phyloP scores from a whole-genome alignment of 2,797 vertebrate species.

The Champsocephalus esox region DNA sequence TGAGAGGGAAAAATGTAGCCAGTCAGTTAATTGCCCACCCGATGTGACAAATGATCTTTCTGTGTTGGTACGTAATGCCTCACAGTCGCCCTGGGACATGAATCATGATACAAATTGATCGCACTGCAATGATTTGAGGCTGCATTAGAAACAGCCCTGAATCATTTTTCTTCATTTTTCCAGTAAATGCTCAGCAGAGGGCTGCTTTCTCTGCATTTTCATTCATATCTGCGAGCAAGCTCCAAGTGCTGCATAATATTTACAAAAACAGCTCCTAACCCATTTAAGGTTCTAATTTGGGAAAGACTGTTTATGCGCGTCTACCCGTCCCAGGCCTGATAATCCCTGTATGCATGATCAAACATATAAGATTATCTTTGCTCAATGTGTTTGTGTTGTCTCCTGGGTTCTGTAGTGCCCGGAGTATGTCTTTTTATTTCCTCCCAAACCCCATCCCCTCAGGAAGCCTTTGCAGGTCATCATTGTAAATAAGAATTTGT shows the following conservation, averaged over 20 bases:
- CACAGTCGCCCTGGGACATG: slow-evolving; percentile 30
- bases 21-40: slow-evolving; percentile 41
- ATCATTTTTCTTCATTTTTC: slow-evolving; percentile 48
- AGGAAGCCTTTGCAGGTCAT: too few species aligned
- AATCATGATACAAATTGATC: slow-evolving; percentile 48
- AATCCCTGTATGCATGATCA: slow-evolving; percentile 65
- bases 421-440: too few species aligned
- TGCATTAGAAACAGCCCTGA: slow-evolving; percentile 33
- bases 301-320: slow-evolving; percentile 55
- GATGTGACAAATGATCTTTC: slow-evolving; percentile 44
- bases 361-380: not conserved
- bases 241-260: slow-evolving; percentile 47
- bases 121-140: slow-evolving; percentile 35
- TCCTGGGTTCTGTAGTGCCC: too few species aligned
- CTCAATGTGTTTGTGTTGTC: too few species aligned
- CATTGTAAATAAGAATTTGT: too few species aligned
- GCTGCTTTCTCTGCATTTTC: slow-evolving; percentile 35
- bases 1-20: slow-evolving; percentile 19
- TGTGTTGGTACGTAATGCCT: slow-evolving; percentile 53
- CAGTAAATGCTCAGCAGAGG: slow-evolving; percentile 22
- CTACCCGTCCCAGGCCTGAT: slow-evolving; percentile 47
- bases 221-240: slow-evolving; percentile 31
- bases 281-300: slow-evolving; percentile 66
- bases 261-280: slow-evolving; percentile 45
- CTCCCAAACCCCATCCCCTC: too few species aligned